Base-by-base conservation (phyloP, 2,888 invertebrate genomes). In the Leptopterna dolabrata region DNA sequence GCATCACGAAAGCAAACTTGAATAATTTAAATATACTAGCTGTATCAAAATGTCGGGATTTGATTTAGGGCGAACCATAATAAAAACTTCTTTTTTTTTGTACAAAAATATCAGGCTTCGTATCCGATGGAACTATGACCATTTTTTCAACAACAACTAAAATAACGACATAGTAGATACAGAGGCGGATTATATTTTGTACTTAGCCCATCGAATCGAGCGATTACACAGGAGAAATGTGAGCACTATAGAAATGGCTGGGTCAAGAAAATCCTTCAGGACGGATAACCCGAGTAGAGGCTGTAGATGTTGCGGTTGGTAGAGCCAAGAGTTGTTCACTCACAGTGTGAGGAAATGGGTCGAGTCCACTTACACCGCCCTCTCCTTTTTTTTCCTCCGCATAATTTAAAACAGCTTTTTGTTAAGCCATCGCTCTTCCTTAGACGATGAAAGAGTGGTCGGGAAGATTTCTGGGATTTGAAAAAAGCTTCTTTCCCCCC, bases 401-500 rank as follows among this genome's bases (percentile, higher is more conserved):
- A 81, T 81, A 81, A 81, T 81, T 81, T 81, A 81, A 51, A 81
- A 81, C 81, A 55, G 81, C 81, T 81, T 81, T 81, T 55, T 81
- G 81, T 81, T 81, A 55, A 55, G 55, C 55, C 51, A 81, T 76
- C 73, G 71, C 30, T 71, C 63, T 63, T 63, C 27, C 63, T 11
- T 63, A 63, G 63, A 63, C 63, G 63, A 63, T 63, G 63, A 63
- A 63, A 63, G 63, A 63, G 63, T 27, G 63, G 63, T 63, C 13
- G 63, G 27, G 24, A 63, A 24, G 63, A 63, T 63, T 63, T 24
- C 63, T 63, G 63, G 63, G 63, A 63, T 63, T 63, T 24, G 24
- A 27, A 63, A 63, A 24, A 63, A 63, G 24, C 0, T 0, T 63
- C 24, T 13, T 27, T 63, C 63, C 3, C 19, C 27, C 24, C 4